A percentile compares a stretch with the other conserved stretches of the same genome.
Evolutionary conservation across 2,888 invertebrate genomes (phyloP).

Genomic region (Archips crataeganus): DNA sequence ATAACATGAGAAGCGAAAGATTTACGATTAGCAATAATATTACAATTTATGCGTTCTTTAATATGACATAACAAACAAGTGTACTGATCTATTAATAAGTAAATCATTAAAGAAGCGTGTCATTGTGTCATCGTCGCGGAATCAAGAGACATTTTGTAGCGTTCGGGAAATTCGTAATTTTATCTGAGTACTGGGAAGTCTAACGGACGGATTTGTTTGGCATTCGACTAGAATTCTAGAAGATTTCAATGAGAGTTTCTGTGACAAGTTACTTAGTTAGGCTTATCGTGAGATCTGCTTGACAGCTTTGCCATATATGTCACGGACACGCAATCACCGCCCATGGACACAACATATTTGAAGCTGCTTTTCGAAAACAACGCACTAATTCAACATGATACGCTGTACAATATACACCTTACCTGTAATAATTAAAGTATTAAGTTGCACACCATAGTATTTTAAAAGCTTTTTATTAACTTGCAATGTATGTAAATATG

Average conservation of each 20-base stretch:
- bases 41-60: slow-evolving; percentile 35
- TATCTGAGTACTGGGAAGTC: neutral
- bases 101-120: slow-evolving; percentile 30
- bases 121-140: slow-evolving; percentile 23
- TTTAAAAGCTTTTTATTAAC: too few species aligned
- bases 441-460: too few species aligned
- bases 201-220: neutral
- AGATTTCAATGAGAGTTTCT: neutral
- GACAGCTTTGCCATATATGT: too few species aligned
- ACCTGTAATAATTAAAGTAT: too few species aligned
- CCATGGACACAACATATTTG: too few species aligned
- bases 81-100: slow-evolving; percentile 34
- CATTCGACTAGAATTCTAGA: neutral
- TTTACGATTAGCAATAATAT: slow-evolving; percentile 31
- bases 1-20: slow-evolving; percentile 10
- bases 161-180: neutral
- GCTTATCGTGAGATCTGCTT: too few species aligned
- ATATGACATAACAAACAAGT: slow-evolving; percentile 42
- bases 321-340: too few species aligned
- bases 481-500: too few species aligned
- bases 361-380: too few species aligned
- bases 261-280: too few species aligned
- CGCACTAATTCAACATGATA: too few species aligned
- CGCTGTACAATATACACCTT: too few species aligned
- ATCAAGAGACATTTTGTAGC: slow-evolving; percentile 13